Base-by-base conservation (phyloP, 2,888 invertebrate genomes). In the Nematopogon swammerdamellus region DNA sequence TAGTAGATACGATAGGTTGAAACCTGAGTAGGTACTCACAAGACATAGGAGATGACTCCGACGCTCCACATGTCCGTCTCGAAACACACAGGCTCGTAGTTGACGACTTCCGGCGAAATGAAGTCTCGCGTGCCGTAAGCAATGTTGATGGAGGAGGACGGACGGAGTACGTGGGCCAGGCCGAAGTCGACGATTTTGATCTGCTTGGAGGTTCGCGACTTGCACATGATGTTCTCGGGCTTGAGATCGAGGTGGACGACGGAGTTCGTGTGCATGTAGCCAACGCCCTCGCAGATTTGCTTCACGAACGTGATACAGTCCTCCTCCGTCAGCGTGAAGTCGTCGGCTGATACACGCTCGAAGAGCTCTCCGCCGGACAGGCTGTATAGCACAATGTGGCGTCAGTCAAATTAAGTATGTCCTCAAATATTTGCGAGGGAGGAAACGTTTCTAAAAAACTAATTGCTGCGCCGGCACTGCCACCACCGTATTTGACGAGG, bases 141-240 rank as follows among this genome's bases (percentile, higher is more conserved):
- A 1, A 89, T 88, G 50, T 88, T 73, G 11, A 87, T 77, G 1
- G 87, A 86, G n/a, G 81, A 81, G 54, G 84, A 82, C 0, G 88
- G 85, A 53, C 85, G 80, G 52, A 90, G 80, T 48, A 84, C 84
- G 61, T 91, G 86, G 0, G 96, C 95, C 49, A 97, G 68, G 1
- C 97, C 96, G 64, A 97, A 97, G 70, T 97, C 97, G 54, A 97
- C 95, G 25, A 97, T 86, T 72, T 97, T 97, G 55, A 97, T 90
- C 62, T 86, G 85, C 73, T 94, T 85, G 10, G 93, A 92, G 43
- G 90, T 90, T 52, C 89, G 82, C 3, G 90, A 89, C 49, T 91
- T 84, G 68, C 95, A 97, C 82, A 97, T 88, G 49, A 97, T 95
- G 67, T 97, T 97, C 71, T 97, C 97, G 0, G 97, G 96, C 84